phyloP scores from a whole-genome alignment of 2,888 invertebrate genomes.

The Acronicta leporina region DNA sequence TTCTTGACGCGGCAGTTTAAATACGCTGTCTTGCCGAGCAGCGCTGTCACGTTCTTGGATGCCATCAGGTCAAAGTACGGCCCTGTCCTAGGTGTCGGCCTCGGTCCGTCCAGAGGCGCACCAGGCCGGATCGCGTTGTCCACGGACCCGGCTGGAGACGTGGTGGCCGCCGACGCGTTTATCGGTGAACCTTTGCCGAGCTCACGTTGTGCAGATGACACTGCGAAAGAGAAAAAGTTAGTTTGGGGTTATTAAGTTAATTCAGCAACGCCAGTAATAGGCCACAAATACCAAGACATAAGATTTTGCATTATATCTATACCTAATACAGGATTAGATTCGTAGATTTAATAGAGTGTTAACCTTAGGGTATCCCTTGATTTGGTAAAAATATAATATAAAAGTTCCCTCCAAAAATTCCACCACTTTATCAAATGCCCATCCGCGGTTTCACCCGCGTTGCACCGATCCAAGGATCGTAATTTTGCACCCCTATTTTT shows the following conservation, averaged over 20 bases:
- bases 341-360: no score
- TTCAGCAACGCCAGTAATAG: no score
- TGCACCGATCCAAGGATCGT: no score
- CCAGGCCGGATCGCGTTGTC: conserved; percentile 83
- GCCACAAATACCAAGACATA: no score
- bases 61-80: conserved; percentile 93
- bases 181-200: conserved; percentile 77
- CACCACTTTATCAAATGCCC: no score
- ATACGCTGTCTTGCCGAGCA: conserved; percentile 96
- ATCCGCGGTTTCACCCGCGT: no score
- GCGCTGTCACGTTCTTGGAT: conserved; percentile 94
- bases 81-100: conserved; percentile 89
- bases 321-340: no score
- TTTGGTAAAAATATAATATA: no score
- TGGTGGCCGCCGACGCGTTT: conserved; percentile 80
- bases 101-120: conserved; percentile 76
- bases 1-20: conserved; percentile 97
- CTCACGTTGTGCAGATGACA: conserved; percentile 85
- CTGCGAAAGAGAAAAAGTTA: conserved; percentile 65
- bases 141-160: conserved; percentile 89
- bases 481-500: no score
- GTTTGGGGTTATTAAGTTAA: background rate
- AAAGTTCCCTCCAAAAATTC: no score
- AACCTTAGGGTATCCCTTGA: no score
- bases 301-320: no score